A percentile compares a stretch with the other conserved stretches of the same genome.
These are phyloP conservation scores for Babylonia areolata DNA, from an alignment of 1,140 invertebrate genomes.

Conservation along the genomic window DNA sequence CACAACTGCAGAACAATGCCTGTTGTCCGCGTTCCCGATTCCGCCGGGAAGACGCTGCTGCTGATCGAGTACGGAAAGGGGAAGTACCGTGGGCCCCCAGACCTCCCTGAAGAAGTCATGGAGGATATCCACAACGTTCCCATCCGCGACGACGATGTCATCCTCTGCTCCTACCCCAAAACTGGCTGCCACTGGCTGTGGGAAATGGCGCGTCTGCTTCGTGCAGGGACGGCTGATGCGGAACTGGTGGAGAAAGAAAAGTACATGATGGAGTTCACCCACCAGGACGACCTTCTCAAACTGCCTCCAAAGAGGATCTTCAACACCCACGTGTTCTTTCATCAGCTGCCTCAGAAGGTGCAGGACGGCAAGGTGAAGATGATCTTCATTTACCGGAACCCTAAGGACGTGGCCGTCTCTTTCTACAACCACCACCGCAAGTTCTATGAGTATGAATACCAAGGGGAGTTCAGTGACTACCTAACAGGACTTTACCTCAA, in stretches of 20 bases:
- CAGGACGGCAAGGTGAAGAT: slow-evolving; percentile 42
- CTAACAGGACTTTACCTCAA: slow-evolving; percentile 20
- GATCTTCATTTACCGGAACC: slow-evolving; percentile 51
- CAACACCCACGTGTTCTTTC: slow-evolving; percentile 47
- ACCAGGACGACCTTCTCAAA: not conserved
- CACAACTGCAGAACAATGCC: no score
- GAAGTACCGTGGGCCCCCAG: not conserved
- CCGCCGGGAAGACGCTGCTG: not conserved
- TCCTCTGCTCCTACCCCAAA: slow-evolving; percentile 62
- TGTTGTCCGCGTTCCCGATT: no score
- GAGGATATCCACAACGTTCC: not conserved
- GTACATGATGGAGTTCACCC: slow-evolving; percentile 43
- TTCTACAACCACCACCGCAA: slow-evolving; percentile 49
- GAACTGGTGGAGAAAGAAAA: slow-evolving; percentile 38
- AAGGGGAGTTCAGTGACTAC: slow-evolving; percentile 36
- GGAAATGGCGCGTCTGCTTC: slow-evolving; percentile 49
- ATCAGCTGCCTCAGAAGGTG: slow-evolving; percentile 41
- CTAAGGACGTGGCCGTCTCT: slow-evolving; percentile 60
- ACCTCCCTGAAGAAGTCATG: not conserved
- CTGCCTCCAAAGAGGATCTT: slow-evolving; percentile 46
- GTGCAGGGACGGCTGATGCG: slow-evolving; percentile 35
- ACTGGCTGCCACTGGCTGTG: slow-evolving; percentile 57
- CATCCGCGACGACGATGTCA: slow-evolving; percentile 51
- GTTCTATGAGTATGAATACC: slow-evolving; percentile 25
- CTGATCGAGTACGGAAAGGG: slow-evolving; percentile 11